Percentiles rank a stretch among this genome's conserved stretches.
phyloP scores from a whole-genome alignment of 2,797 vertebrate genomes.

The Arctocebus calabarensis region DNA sequence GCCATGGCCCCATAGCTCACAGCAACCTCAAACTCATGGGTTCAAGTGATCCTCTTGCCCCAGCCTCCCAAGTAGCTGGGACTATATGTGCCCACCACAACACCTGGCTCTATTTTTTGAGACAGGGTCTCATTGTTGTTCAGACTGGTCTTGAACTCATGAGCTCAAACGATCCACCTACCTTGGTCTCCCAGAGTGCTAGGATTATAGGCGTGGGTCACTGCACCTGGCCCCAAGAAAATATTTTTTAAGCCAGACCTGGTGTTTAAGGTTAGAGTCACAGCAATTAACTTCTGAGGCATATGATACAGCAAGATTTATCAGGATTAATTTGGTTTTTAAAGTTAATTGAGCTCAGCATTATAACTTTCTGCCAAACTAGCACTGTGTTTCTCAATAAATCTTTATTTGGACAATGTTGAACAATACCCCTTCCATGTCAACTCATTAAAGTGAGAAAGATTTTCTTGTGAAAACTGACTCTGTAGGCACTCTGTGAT shows the following conservation, averaged over 20 bases:
- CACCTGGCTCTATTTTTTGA: too few species aligned
- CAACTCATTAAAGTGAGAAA: slow-evolving; percentile 30
- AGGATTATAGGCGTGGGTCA: too few species aligned
- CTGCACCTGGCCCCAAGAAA: neutral
- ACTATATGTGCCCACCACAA: too few species aligned
- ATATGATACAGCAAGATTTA: slow-evolving; percentile 16
- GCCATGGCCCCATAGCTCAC: too few species aligned
- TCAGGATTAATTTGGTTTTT: slow-evolving; percentile 4
- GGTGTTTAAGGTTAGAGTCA: slow-evolving; percentile 36
- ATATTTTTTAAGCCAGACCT: slow-evolving; percentile 29
- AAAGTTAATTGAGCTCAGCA: neutral
- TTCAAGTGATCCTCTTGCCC: too few species aligned
- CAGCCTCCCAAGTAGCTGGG: too few species aligned
- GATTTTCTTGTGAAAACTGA: slow-evolving; percentile 40
- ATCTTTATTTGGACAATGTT: slow-evolving; percentile 51
- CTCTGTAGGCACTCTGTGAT: neutral
- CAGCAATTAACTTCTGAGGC: slow-evolving; percentile 27
- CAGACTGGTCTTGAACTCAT: too few species aligned
- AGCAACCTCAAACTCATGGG: too few species aligned
- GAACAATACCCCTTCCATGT: neutral
- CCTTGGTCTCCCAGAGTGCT: too few species aligned
- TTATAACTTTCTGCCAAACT: slow-evolving; percentile 11
- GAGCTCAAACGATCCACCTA: too few species aligned
- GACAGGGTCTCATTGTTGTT: too few species aligned
- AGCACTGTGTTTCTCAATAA: slow-evolving; percentile 42